Conservation (phyloP, 2,113 vertebrate genomes). For the Stercorarius parasiticus region DNA sequence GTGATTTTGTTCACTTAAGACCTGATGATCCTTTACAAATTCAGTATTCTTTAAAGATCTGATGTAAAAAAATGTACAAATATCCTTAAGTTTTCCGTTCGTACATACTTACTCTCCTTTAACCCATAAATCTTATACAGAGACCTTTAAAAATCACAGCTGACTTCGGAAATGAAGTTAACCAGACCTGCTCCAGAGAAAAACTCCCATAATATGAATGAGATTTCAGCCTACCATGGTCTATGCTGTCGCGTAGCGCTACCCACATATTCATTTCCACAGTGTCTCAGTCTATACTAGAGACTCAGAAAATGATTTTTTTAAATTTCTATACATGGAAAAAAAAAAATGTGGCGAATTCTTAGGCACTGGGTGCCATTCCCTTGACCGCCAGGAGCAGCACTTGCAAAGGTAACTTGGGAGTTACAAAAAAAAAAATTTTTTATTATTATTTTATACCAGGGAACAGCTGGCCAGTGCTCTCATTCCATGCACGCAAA, state of each 20-base stretch:
- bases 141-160: background rate
- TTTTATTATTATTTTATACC: too few species aligned
- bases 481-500: background rate
- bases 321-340: background rate
- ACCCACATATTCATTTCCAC: too few species aligned
- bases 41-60: background rate
- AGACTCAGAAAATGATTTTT: background rate
- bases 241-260: background rate
- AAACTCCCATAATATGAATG: background rate
- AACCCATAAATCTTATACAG: background rate
- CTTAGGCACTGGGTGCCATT: background rate
- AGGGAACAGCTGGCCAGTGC: background rate
- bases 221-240: background rate
- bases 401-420: background rate
- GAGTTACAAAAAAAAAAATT: background rate
- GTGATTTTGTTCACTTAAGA: background rate
- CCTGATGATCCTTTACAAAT: background rate
- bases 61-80: background rate
- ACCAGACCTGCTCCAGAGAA: background rate
- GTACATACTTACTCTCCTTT: background rate
- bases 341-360: background rate
- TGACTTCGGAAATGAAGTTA: background rate
- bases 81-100: background rate
- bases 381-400: background rate
- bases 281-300: background rate